Base-by-base conservation (phyloP, 2,797 vertebrate genomes). In the Lutjanus campechanus region DNA sequence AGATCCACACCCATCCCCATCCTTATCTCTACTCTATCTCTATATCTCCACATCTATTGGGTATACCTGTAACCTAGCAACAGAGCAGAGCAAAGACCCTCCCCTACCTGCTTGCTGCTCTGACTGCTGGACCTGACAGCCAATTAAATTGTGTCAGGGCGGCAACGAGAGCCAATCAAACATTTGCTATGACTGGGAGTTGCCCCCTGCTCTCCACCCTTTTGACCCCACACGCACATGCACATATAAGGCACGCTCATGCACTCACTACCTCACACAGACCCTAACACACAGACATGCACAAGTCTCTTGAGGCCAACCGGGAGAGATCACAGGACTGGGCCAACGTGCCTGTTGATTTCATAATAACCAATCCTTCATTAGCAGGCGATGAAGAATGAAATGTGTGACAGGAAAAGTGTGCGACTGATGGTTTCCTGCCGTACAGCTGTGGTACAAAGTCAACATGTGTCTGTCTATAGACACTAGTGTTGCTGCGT, bases 51-150 rank as follows among this genome's bases (percentile, higher is more conserved):
- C 89, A 91, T 94, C 95, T 93, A 95, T 95, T 93, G 93, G 94
- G 93, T 95, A 94, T 93, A 96, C 94, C 95, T 95, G 95, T 96
- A 96, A 94, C 96, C 96, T 96, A 96, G 96, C 96, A 96, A 96
- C 96, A 95, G 95, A 93, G 92, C 87, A 72, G 91, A 90, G 90
- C 46, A 76, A 92, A 92, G 94, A 93, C 89, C 95, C 94, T 92
- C 94, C 93, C 91, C 94, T 94, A 95, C 93, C 94, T 94, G 93
- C 94, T 91, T 79, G 20, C 84, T 77, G 88, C 82, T 46, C 69
- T 93, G 93, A 95, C 90, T 95, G 93, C 92, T 89, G 85, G 83
- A 91, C 72, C 82, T 60, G 74, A 76, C 83, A 89, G 85, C 95
- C 93, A 95, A 95, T 94, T 82, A 80, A 73, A 88, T 8, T 8